phyloP scores from a whole-genome alignment of 2,797 vertebrate genomes.

The Sebastes steindachneri region DNA sequence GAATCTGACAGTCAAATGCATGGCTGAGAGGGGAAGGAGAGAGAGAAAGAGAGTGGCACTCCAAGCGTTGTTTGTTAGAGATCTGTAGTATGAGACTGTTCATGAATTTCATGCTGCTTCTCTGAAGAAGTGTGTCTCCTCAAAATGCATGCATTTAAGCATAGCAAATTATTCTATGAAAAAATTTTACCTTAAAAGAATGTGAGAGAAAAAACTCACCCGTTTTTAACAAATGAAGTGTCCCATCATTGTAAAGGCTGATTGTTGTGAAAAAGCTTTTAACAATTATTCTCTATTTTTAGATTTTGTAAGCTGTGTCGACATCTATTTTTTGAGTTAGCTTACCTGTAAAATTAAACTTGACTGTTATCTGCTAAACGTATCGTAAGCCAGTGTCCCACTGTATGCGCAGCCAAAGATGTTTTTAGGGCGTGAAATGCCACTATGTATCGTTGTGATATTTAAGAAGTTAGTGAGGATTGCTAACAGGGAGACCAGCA shows the following conservation, averaged over 20 bases:
- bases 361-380: too few species aligned
- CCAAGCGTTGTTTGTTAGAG: conserved; percentile 29
- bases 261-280: too few species aligned
- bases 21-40: background rate
- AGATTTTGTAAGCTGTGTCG: too few species aligned
- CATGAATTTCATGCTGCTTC: conserved; percentile 7
- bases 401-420: background rate
- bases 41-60: conserved; percentile 7
- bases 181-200: background rate
- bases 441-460: background rate
- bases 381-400: too few species aligned
- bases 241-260: too few species aligned
- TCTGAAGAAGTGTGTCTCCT: background rate
- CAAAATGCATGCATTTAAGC: background rate
- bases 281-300: too few species aligned
- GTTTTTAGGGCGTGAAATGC: background rate
- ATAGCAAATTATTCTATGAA: background rate
- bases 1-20: conserved; percentile 46
- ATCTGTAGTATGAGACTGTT: conserved; percentile 2
- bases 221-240: too few species aligned
- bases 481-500: background rate
- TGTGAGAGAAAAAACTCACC: background rate
- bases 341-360: too few species aligned
- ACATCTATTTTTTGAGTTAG: too few species aligned
- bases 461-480: background rate